These are phyloP conservation scores for Drosophila mimetica DNA, from an alignment of 2,888 invertebrate genomes.

Conservation along the genomic window DNA sequence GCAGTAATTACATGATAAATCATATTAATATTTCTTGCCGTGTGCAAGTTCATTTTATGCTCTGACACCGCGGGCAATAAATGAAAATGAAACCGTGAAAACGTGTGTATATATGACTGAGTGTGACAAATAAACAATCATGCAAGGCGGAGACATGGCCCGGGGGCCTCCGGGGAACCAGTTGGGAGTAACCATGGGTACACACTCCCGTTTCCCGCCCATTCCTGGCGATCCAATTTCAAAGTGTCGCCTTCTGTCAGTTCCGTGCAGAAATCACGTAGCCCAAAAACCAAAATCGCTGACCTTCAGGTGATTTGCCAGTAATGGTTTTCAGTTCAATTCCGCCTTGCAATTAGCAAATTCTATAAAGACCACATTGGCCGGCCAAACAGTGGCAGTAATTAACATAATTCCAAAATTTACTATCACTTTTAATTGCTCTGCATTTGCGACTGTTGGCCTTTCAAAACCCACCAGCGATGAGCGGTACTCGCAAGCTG, in stretches of 20 bases:
- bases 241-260: constrained; percentile 26
- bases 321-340: constrained; percentile 64
- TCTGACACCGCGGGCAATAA: constrained; percentile 52
- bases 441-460: constrained; percentile 36
- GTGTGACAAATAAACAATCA: constrained; percentile 28
- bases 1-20: no score
- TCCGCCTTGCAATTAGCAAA: constrained; percentile 60
- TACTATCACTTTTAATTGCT: constrained; percentile 69
- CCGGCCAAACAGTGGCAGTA: constrained; percentile 58
- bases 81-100: constrained; percentile 52
- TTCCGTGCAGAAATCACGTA: constrained; percentile 58
- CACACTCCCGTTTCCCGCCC: constrained; percentile 16
- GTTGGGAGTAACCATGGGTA: background rate
- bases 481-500: constrained; percentile 19
- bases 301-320: constrained; percentile 64
- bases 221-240: constrained; percentile 17
- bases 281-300: constrained; percentile 16
- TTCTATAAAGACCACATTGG: constrained; percentile 47
- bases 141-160: constrained; percentile 20
- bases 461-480: constrained; percentile 60
- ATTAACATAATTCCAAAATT: constrained; percentile 67
- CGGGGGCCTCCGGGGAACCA: constrained; percentile 11
- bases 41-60: constrained; percentile 52
- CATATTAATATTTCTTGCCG: background rate
- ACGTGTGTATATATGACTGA: constrained; percentile 19